Evolutionary conservation across 2,888 invertebrate genomes (phyloP), one percentile per base, ranked within the genome.

Genomic region (Pseudolycoriella hygida): DNA sequence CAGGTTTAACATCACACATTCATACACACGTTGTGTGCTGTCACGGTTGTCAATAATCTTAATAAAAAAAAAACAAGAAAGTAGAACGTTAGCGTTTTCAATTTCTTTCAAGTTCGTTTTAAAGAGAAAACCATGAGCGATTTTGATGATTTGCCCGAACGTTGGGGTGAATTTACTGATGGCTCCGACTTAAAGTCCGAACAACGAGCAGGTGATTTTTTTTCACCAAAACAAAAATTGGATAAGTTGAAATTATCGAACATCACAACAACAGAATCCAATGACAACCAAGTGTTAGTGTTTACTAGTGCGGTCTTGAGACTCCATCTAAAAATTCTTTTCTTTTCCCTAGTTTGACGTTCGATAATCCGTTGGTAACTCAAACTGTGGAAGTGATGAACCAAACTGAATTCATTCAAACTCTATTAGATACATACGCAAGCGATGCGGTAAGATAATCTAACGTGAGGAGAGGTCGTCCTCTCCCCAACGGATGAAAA

Each of bases 371-470:
- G 0, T 47, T 64, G 17, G 58, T 64, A 2, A 63, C 62, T 10
- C 64, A 64, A 54, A 64, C 64, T 5, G 60, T 64, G 30, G 64
- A 64, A 52, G 62, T 64, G 15, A 64, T 64, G 62, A 62, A 64
- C 42, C 64, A 64, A 52, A 63, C 62, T 1, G 64, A 64, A 51
- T 57, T 62, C 54, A 52, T 64, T 18, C 61, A 61, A 43, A 60
- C 60, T 1, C 53, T 64, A 2, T 64, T 64, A 20, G 64, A 64
- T 47, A 62, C 62, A 0, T 64, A 62, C 42, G 60, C 34, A 5
- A 34, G 12, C 11, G 15, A 34, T 34, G 12, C 34, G 4, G 34
- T 34, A 34, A 34, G 34, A 14, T 25, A 6, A 6, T 25, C 25
- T 25, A 25, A 6, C 8, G 4, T 8, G 25, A 25, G 8, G 8